phyloP scores from a whole-genome alignment of 2,888 invertebrate species.

The Pteria penguin region DNA sequence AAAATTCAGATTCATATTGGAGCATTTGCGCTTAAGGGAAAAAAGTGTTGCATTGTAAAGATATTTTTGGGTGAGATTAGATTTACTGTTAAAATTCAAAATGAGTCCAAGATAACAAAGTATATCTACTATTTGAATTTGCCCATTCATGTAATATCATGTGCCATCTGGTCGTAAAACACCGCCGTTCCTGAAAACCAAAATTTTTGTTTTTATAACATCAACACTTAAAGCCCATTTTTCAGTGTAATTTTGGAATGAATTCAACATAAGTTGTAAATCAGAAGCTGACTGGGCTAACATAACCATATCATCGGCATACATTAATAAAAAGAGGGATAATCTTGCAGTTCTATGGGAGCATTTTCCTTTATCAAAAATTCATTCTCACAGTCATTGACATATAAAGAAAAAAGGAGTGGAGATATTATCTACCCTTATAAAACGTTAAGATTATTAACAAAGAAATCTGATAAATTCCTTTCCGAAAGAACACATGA shows the following conservation, averaged over 20 bases:
- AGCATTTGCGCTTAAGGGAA: too few relatives aligned
- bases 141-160: too few relatives aligned
- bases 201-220: slow-evolving; percentile 24
- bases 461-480: slow-evolving; percentile 26
- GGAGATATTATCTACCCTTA: slow-evolving; percentile 29
- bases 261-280: slow-evolving; percentile 24
- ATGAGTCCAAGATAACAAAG: too few relatives aligned
- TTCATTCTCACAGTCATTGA: slow-evolving; percentile 23
- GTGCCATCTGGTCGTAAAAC: too few relatives aligned
- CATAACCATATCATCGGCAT: slow-evolving; percentile 26
- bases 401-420: slow-evolving; percentile 28
- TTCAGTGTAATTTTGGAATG: slow-evolving; percentile 7
- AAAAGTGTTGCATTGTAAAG: too few relatives aligned
- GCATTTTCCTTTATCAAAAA: background rate
- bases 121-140: too few relatives aligned
- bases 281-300: slow-evolving; percentile 2
- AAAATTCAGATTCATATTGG: too few relatives aligned
- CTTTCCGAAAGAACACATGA: slow-evolving; percentile 29
- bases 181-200: slow-evolving; percentile 35
- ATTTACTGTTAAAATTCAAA: too few relatives aligned
- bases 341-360: slow-evolving; percentile 16
- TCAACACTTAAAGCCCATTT: slow-evolving; percentile 24
- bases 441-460: background rate
- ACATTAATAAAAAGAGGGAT: slow-evolving; percentile 16
- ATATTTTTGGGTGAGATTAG: too few relatives aligned